Percentiles rank a stretch among this genome's conserved stretches.
These are phyloP conservation scores for Lithophane semibrunnea DNA, from an alignment of 2,888 invertebrate genomes.

Conservation along the genomic window DNA sequence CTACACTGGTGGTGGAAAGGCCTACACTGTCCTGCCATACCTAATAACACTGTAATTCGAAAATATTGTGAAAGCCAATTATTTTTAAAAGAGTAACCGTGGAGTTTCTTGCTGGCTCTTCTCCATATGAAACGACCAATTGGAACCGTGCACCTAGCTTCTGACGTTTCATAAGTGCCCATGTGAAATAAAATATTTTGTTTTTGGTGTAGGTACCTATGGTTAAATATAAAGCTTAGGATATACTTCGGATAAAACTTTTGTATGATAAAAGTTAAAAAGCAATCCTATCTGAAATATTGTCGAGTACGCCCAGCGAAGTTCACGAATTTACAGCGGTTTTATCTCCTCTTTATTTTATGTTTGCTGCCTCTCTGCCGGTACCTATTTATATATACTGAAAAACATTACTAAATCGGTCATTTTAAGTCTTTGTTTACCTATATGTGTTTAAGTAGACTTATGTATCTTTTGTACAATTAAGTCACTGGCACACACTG, in stretches of 20 bases:
- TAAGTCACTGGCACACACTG: not conserved
- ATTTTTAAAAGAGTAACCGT: no score
- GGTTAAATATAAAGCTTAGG: not conserved
- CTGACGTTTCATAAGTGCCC: no score
- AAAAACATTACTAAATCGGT: not conserved
- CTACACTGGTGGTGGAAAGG: no score
- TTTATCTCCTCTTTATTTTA: slow-evolving; percentile 35
- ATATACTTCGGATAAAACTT: slow-evolving; percentile 31
- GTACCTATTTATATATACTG: not conserved
- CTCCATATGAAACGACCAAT: no score
- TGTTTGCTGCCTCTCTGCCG: not conserved
- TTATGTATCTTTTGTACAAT: not conserved
- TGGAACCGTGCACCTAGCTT: no score
- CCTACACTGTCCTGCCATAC: no score
- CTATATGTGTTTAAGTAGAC: not conserved
- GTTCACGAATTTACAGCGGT: slow-evolving; percentile 18
- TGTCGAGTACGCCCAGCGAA: slow-evolving; percentile 29
- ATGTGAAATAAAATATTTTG: no score
- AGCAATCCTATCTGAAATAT: slow-evolving; percentile 52
- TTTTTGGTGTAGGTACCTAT: no score
- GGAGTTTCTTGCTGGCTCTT: no score
- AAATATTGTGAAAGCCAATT: no score
- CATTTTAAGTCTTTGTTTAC: not conserved
- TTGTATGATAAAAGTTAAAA: slow-evolving; percentile 56
- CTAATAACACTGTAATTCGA: no score